Conservation (phyloP, 2,797 vertebrate species). For the Anguilla pacifica region DNA sequence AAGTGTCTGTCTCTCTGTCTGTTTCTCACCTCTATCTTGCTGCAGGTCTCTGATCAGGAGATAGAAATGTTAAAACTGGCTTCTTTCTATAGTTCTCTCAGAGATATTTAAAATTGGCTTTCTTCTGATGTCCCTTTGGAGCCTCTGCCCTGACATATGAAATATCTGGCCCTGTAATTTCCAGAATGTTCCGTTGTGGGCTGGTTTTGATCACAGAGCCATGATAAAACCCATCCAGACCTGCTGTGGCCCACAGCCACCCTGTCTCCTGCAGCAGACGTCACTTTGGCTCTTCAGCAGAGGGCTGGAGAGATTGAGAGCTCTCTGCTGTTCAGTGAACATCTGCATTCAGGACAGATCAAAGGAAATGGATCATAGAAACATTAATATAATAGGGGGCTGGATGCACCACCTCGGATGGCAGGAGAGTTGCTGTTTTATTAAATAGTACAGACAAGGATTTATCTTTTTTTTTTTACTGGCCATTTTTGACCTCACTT, state of each 20-base stretch:
- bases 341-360: not conserved
- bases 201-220: not conserved
- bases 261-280: not conserved
- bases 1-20: slow-evolving; percentile 1
- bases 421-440: not conserved
- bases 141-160: not conserved
- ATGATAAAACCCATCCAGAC: not conserved
- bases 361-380: not conserved
- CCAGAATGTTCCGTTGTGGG: not conserved
- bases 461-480: not conserved
- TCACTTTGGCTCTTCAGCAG: not conserved
- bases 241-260: not conserved
- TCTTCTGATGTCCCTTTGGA: not conserved
- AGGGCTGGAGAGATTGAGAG: not conserved
- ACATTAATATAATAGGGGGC: not conserved
- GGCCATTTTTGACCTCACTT: not conserved
- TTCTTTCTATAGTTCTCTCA: not conserved
- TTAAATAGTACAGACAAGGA: not conserved
- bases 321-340: not conserved
- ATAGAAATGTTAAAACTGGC: not conserved
- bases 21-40: not conserved
- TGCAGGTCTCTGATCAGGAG: not conserved
- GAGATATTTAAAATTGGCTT: not conserved
- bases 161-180: not conserved
- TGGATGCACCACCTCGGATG: not conserved